Base-by-base conservation (phyloP, 2,888 invertebrate species). In the Epirrhoe tristata region DNA sequence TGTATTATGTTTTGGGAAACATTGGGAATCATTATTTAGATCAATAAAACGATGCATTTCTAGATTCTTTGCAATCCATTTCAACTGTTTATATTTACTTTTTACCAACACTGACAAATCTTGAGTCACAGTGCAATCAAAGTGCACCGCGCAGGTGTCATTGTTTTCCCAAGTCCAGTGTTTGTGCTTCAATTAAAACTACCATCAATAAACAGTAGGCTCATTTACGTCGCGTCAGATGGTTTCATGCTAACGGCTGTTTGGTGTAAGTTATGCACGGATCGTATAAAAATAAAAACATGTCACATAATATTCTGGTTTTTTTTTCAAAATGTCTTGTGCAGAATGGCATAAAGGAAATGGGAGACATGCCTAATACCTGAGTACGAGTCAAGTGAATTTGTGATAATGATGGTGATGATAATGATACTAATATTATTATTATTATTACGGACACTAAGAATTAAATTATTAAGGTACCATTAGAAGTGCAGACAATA, bases 161-260 rank as follows among this genome's bases (percentile, higher is more conserved):
- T 55, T 87, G 85, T 87, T 88, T 83, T 85, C 78, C 79, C 77
- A 82, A 76, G 69, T 74, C 77, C 72, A 73, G 70, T 71, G 83
- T 84, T 82, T 83, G 80, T 65, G 78, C 81, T 84, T 83, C 87
- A 87, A 87, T 86, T 86, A 88, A 87, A 87, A 81, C 86, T 83
- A 82, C 82, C 69, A 87, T 86, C 81, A 88, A 88, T 86, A 88
- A 87, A 88, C 87, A 84, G 77, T 74, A 75, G 76, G 71, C 83
- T 87, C 86, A 87, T 86, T 86, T 87, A 85, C 86, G 82, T 82
- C 79, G 76, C 81, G 80, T 81, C 83, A 83, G 85, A 82, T 83
- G 81, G 84, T 80, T 80, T 81, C 71, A 81, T 83, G 77, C 83
- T 85, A 81, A 84, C 80, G 80, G 81, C 74, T 68, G 70, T 52